Evolutionary conservation across 2,113 vertebrate species (phyloP), one percentile per base, ranked within the genome.

Genomic region (Nibea coibor): DNA sequence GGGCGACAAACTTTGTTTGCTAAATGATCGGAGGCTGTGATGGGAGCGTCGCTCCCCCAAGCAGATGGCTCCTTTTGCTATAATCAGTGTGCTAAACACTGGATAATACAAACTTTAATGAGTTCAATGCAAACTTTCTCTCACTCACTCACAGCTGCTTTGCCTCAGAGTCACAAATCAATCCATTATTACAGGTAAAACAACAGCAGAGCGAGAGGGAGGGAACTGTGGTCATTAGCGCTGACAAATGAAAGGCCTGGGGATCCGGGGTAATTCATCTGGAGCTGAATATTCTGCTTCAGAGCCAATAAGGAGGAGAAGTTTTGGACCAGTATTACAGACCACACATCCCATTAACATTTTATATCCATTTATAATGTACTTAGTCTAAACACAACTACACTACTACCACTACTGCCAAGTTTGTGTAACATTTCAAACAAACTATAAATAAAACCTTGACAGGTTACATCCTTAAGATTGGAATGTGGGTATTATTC

Each of bases 91-190:
- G 80, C 91, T 92, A 91, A 95, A 94, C 91, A 93, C 89, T 89
- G 88, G 89, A 90, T 94, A 84, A 92, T 90, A 85, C 88, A 92
- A 94, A 94, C 93, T 95, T 94, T 93, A 94, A 94, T 94, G 89
- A 94, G 90, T 94, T 94, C 87, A 94, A 91, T 92, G 84, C 84
- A 87, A 95, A 93, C 91, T 94, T 94, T 92, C 77, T 78, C 82
- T 84, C 66, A 20, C 51, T 86, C 70, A 17, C 85, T 89, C 88
- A 56, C 81, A 88, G 86, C 78, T 87, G 87, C 85, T 86, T 80
- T 78, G 84, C 88, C 91, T 90, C 71, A 24, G 84, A 90, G 88
- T 90, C 77, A 82, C 90, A 91, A 89, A 92, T 93, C 90, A 91
- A 92, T 93, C 88, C 78, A 85, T 89, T 88, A 92, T 91, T 89